A percentile compares a stretch with the other conserved stretches of the same genome.
These are phyloP conservation scores for Chrysolophus pictus DNA, from an alignment of 2,797 vertebrate genomes.

Conservation along the genomic window DNA sequence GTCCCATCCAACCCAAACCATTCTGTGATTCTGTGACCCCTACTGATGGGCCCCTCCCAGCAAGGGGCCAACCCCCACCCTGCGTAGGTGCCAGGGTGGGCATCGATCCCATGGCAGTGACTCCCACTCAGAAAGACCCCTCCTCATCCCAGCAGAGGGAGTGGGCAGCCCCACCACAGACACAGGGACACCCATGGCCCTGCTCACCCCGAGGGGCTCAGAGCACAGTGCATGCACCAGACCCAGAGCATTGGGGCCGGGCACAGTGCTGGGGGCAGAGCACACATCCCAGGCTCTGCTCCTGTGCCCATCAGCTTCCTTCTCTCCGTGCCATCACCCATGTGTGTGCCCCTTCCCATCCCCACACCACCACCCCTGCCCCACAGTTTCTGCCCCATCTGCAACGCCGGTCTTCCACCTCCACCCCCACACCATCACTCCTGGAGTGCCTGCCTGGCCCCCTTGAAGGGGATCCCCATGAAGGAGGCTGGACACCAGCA, in stretches of 20 bases:
- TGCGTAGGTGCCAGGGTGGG: too few relatives aligned
- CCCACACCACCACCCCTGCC: too few relatives aligned
- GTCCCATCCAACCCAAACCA: too few relatives aligned
- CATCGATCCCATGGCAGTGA: not conserved
- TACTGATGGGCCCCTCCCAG: not conserved
- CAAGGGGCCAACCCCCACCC: not conserved
- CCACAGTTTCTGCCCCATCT: not conserved
- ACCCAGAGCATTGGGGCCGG: not conserved
- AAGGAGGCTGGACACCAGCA: not conserved
- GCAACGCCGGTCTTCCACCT: not conserved
- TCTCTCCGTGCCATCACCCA: not conserved
- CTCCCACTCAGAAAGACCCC: not conserved
- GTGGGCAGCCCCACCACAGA: not conserved
- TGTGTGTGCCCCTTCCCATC: too few relatives aligned
- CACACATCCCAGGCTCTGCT: not conserved
- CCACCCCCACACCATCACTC: not conserved
- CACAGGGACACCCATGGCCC: not conserved
- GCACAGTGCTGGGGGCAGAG: not conserved
- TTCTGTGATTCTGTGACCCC: not conserved
- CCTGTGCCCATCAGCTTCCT: not conserved
- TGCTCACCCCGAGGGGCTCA: not conserved
- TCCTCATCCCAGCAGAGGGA: not conserved
- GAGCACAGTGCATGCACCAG: not conserved
- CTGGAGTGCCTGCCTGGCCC: not conserved
- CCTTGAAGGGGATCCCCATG: too few relatives aligned